Conservation (phyloP, 2,888 invertebrate species). For the Parascotia fuliginaria region DNA sequence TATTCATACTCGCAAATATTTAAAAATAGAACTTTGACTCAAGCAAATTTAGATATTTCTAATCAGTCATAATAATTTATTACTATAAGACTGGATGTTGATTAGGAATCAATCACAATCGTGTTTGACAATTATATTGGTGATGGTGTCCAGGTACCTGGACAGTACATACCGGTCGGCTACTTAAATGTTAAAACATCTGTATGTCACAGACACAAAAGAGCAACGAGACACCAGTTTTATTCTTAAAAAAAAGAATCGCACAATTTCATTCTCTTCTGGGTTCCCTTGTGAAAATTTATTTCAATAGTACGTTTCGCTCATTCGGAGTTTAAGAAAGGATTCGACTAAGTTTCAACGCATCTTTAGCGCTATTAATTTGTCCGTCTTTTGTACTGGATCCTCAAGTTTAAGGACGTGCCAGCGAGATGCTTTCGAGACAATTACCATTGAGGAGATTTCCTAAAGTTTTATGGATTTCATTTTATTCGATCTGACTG, state of each 20-base stretch:
- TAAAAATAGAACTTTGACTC: too few species aligned
- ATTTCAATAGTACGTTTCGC: slow-evolving; percentile 60
- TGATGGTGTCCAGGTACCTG: not conserved
- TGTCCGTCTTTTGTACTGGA: slow-evolving; percentile 50
- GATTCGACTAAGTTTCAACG: slow-evolving; percentile 50
- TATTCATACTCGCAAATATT: too few species aligned
- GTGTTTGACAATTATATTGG: not conserved
- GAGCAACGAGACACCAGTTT: slow-evolving; percentile 69
- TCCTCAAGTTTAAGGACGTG: slow-evolving; percentile 47
- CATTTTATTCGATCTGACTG: slow-evolving; percentile 46
- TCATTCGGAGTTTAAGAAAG: slow-evolving; percentile 56
- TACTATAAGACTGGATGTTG: too few species aligned
- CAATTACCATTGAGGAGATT: slow-evolving; percentile 49
- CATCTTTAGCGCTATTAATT: slow-evolving; percentile 59
- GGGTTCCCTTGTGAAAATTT: slow-evolving; percentile 66
- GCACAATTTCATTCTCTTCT: slow-evolving; percentile 65
- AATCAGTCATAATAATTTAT: too few species aligned
- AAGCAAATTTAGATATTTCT: too few species aligned
- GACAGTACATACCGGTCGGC: not conserved
- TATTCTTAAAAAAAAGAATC: slow-evolving; percentile 59
- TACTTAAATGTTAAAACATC: slow-evolving; percentile 15
- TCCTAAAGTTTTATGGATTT: slow-evolving; percentile 49
- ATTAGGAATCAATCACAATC: not conserved
- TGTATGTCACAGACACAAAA: slow-evolving; percentile 56
- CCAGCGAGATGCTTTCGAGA: slow-evolving; percentile 44